These are phyloP conservation scores for Drusus annulatus DNA, from an alignment of 1,140 invertebrate genomes.

Conservation along the genomic window DNA sequence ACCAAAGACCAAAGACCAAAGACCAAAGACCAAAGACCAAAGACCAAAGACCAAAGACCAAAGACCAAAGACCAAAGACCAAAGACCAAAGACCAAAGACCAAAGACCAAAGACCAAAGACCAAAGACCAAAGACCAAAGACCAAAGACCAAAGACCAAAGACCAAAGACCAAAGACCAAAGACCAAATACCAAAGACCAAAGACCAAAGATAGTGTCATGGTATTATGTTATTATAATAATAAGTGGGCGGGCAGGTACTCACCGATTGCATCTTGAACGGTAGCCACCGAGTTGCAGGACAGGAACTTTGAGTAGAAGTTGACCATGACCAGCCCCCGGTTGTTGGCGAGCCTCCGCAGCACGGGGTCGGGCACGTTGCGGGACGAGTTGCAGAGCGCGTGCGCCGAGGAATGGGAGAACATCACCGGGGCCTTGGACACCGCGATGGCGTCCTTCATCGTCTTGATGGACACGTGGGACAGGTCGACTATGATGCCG, in stretches of 20 bases:
- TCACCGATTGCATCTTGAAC: slow-evolving; percentile 91
- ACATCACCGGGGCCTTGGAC: slow-evolving; percentile 89
- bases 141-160: too few relatives aligned
- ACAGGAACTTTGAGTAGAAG: slow-evolving; percentile 91
- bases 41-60: too few relatives aligned
- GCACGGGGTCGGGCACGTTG: slow-evolving; percentile 88
- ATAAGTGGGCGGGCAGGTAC: neutral
- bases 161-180: too few relatives aligned
- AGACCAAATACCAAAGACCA: too few relatives aligned
- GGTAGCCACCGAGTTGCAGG: slow-evolving; percentile 86
- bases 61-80: too few relatives aligned
- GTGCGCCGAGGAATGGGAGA: slow-evolving; percentile 90
- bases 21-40: too few relatives aligned
- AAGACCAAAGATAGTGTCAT: too few relatives aligned
- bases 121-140: too few relatives aligned
- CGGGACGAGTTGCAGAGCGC: slow-evolving; percentile 88
- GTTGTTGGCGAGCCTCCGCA: slow-evolving; percentile 84
- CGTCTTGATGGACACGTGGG: slow-evolving; percentile 87
- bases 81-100: too few relatives aligned
- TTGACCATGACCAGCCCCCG: slow-evolving; percentile 94
- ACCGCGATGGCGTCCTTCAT: slow-evolving; percentile 86
- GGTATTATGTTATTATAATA: too few relatives aligned
- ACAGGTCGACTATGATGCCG: slow-evolving; percentile 90
- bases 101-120: too few relatives aligned
- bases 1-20: too few relatives aligned